Evolutionary conservation across 2,888 invertebrate genomes (phyloP), one percentile per base, ranked within the genome.

Genomic region (Noctua janthe): DNA sequence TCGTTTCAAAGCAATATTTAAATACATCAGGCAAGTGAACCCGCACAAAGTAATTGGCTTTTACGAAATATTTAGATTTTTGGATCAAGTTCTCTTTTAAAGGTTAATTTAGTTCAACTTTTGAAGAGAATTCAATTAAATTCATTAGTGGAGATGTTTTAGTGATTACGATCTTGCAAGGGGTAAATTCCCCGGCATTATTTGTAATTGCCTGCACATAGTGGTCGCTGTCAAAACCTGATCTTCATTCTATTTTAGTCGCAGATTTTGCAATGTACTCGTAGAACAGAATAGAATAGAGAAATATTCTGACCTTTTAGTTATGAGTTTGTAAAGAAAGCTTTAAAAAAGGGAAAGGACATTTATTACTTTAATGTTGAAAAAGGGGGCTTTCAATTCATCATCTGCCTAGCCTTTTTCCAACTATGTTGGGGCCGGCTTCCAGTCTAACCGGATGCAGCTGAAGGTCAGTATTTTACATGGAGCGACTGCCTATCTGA

Each of bases 51-150:
- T 88, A 88, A 88, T 88, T 88, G 67, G 66, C 23, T 67, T 82
- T 85, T 78, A 81, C 75, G 82, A 88, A 80, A 87, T 81, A 74
- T 83, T 71, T 67, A 71, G 66, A 74, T 80, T 79, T 85, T 75
- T 71, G 17, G 74, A 78, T 75, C 82, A 67, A 56, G 51, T 80
- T 69, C 23, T 74, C 81, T 43, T 43, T 17, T 47, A 87, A 85
- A 86, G 88, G 88, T 85, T 78, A 76, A 78, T 76, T 80, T 70
- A 5, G 59, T 83, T 76, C 39, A 67, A 76, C n/a, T 23, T 80
- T 76, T 76, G 62, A 8, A n/a, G 11, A 51, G 71, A 78, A 79
- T 76, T 83, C 70, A 72, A 85, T 77, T 84, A 87, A 76, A 69
- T 75, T 85, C 47, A 81, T 87, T 81, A 78, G 67, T 35, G 43